Evolutionary conservation across 2,797 vertebrate genomes (phyloP), one percentile per base, ranked within the genome.

Genomic region (Melanotaenia maccullochi): DNA sequence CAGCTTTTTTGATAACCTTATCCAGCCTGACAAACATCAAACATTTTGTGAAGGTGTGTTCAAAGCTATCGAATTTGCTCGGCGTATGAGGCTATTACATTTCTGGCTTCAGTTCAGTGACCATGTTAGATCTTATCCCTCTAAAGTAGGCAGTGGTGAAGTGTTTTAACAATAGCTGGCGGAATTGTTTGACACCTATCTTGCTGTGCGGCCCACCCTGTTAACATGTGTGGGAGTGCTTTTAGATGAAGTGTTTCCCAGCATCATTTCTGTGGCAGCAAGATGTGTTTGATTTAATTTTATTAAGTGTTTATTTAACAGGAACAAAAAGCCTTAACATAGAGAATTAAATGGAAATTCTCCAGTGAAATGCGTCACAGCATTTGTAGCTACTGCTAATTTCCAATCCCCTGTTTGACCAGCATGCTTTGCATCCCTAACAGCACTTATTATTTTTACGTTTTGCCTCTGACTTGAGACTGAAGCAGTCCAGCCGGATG

Each of bases 401-500:
- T 51, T 51, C 47, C n/a, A 22, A 6, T 59, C 11, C 36, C 11
- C n/a, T 28, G 55, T 75, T 84, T 70, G 74, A 75, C 65, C 66
- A 56, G 61, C 35, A 20, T 71, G 70, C 70, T 68, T 65, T 82
- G 55, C 65, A 22, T 65, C 71, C 7, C 24, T 7, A 64, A 51
- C 57, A 49, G 52, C 32, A 36, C 25, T 2, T 57, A 3, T 60
- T 60, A 25, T 60, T 32, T 22, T 16, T 38, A 44, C 35, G 42
- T 67, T 44, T 66, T 13, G 20, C 64, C 13, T 54, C 49, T 51
- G 64, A 79, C 71, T 70, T 8, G 44, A 47, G 52, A 65, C 78
- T 35, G 74, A 77, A 69, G 70, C 74, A 4, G 76, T 59, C 76
- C 71, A 56, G 58, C 65, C 32, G 16, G 51, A 20, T 67, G 73